Conservation (phyloP, 2,888 invertebrate species). For the Hymenopus coronatus region DNA sequence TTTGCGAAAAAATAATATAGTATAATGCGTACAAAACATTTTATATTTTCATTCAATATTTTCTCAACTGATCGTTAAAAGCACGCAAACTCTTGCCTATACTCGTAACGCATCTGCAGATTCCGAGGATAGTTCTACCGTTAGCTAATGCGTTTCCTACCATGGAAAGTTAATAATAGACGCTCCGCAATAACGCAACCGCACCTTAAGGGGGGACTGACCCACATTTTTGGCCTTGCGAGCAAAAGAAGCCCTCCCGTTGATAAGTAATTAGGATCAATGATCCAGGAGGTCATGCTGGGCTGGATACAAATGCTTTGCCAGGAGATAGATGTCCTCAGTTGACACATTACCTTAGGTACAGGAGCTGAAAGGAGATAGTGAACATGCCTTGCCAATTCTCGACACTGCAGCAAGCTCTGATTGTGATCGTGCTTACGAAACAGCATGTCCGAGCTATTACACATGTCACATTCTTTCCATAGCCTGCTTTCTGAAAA, state of each 20-base stretch:
- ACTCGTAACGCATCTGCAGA: too few relatives aligned
- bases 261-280: not conserved
- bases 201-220: not conserved
- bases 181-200: not conserved
- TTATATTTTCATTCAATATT: too few relatives aligned
- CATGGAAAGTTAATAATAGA: not conserved
- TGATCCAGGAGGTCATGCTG: not conserved
- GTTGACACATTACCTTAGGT: not conserved
- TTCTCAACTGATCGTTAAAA: too few relatives aligned
- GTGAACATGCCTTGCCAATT: not conserved
- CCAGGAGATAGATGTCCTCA: not conserved
- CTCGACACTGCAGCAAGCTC: not conserved
- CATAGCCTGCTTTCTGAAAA: not conserved
- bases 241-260: not conserved
- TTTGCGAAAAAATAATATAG: too few relatives aligned
- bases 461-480: constrained; percentile 8
- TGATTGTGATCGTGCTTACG: not conserved
- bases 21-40: too few relatives aligned
- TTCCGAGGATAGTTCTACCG: not conserved
- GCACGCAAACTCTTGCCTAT: too few relatives aligned
- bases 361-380: not conserved
- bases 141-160: not conserved
- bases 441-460: not conserved
- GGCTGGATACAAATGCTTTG: not conserved
- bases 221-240: not conserved